Percentiles rank a stretch among this genome's conserved stretches.
These are phyloP conservation scores for Euphydryas editha DNA, from an alignment of 2,888 invertebrate species.

Conservation along the genomic window DNA sequence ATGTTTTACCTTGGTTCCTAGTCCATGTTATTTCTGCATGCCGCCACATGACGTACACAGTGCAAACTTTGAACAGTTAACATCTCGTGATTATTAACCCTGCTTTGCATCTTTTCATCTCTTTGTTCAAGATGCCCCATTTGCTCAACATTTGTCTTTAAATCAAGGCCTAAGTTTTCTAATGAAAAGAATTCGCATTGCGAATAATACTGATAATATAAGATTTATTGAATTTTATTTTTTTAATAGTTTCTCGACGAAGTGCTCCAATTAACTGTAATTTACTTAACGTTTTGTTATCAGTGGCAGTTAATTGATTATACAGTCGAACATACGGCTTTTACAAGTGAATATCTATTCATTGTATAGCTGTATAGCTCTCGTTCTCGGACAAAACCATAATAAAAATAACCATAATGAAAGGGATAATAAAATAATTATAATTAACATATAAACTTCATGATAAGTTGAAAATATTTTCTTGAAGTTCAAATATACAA, in stretches of 20 bases:
- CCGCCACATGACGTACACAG: neutral
- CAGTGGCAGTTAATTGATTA: slow-evolving; percentile 5
- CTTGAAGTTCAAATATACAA: too few relatives aligned
- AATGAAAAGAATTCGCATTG: slow-evolving; percentile 5
- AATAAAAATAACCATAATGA: neutral
- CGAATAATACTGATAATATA: neutral
- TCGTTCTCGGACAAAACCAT: neutral
- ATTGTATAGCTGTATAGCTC: neutral
- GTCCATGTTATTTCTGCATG: neutral
- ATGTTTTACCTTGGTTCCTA: slow-evolving; percentile 4
- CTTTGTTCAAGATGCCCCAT: slow-evolving; percentile 8
- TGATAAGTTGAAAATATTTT: neutral
- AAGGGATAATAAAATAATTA: neutral
- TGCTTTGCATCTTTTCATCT: slow-evolving; percentile 7
- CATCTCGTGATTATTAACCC: slow-evolving; percentile 5
- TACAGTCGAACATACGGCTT: neutral
- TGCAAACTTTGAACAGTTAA: slow-evolving; percentile 2
- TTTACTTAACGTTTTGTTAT: slow-evolving; percentile 4
- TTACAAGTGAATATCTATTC: neutral
- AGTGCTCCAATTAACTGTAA: slow-evolving; percentile 1
- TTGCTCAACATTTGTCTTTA: slow-evolving; percentile 4
- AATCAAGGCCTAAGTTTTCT: neutral
- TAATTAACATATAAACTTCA: neutral
- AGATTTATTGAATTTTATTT: neutral
- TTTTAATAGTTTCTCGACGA: neutral